Evolutionary conservation across 2,888 invertebrate species (phyloP), one percentile per base, ranked within the genome.

Genomic region (Oegoconia quadripuncta): DNA sequence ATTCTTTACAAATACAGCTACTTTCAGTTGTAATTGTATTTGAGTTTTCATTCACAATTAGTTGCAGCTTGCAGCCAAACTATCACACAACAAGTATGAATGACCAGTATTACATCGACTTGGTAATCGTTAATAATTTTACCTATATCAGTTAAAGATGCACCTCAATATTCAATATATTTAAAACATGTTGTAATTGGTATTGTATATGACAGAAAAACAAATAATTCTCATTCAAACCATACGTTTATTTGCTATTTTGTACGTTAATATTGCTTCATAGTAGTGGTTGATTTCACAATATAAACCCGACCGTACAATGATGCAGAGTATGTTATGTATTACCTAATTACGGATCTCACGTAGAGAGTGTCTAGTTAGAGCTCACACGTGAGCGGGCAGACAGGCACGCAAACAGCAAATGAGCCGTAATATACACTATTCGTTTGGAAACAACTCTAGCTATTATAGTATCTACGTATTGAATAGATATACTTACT

Each of bases 321-420:
- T 56, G 48, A 40, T 58, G 52, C 57, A 60, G 58, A 55, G 60
- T 44, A 64, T 59, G 67, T 67, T 65, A 65, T 62, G 59, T 61
- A 59, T 73, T 74, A 67, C 62, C 62, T 69, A 69, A 72, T 73
- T 71, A 60, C 59, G 44, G 42, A 43, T 56, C 46, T 61, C 48
- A 54, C 45, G 51, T 62, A 59, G 64, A 72, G 71, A 70, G 66
- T 62, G 55, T 42, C 27, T 27, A 12, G 27, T 25, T 34, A 31
- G 37, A 46, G 45, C 20, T 22, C 22, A 37, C 26, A 37, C 40
- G 29, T 17, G 35, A 29, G 30, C 25, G 28, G 30, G 26, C 32
- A 31, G 11, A 36, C 28, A 50, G 43, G 49, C 67, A 69, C 61
- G 71, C 72, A 63, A 72, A 44, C 40, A 41, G 43, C 48, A 61